These are phyloP conservation scores for Enteromius thamalakanensis DNA, from an alignment of 2,797 vertebrate species.

Conservation along the genomic window DNA sequence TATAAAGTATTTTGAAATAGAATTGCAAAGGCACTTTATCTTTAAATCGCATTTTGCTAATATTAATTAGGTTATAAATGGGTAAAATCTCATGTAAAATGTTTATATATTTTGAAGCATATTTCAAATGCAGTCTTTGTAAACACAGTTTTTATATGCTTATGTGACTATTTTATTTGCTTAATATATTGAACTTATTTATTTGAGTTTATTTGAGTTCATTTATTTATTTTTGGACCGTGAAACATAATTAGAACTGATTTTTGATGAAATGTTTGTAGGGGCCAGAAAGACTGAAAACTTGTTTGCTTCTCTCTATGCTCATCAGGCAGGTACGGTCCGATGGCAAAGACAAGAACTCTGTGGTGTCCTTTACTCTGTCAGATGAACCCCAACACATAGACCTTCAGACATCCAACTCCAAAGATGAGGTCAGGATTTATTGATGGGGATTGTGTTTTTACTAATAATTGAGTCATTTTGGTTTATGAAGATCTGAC, in stretches of 20 bases:
- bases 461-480: not conserved
- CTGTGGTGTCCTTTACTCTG: constrained; percentile 93
- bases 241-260: not conserved
- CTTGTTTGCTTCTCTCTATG: not conserved
- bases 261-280: not conserved
- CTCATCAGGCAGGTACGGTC: constrained; percentile 90
- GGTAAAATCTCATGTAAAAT: not conserved
- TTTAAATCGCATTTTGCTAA: not conserved
- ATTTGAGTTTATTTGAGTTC: too few relatives aligned
- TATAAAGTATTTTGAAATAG: not conserved
- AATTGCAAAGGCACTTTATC: not conserved
- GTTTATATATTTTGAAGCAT: not conserved
- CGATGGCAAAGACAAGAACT: constrained; percentile 93
- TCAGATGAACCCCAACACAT: constrained; percentile 90
- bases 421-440: constrained; percentile 89
- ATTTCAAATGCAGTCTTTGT: not conserved
- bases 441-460: not conserved
- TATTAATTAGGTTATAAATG: not conserved
- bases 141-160: not conserved
- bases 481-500: not conserved
- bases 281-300: not conserved
- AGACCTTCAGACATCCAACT: constrained; percentile 86
- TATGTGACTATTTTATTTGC: not conserved
- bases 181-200: not conserved
- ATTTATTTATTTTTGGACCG: not conserved